Conservation (phyloP, 2,113 vertebrate genomes). For the Sebastes fasciatus region DNA sequence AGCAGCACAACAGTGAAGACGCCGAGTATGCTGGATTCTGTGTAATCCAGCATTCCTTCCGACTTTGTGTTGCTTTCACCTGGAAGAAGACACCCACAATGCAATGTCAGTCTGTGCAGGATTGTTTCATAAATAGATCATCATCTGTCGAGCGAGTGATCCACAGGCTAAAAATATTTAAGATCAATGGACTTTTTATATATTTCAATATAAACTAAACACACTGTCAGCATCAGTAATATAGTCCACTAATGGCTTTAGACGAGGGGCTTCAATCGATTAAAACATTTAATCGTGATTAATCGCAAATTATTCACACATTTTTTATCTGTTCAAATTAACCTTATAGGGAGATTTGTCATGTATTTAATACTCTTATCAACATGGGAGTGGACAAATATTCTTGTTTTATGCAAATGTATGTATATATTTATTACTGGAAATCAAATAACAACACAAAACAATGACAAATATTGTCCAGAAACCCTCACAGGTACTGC, state of each 20-base stretch:
- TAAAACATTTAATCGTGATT: too few relatives aligned
- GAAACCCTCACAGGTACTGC: too few relatives aligned
- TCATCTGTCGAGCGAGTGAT: neutral
- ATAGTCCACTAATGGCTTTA: neutral
- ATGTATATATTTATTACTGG: too few relatives aligned
- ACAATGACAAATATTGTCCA: too few relatives aligned
- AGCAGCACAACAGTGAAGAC: slow-evolving; percentile 61
- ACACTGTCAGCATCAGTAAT: neutral
- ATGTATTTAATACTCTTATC: too few relatives aligned
- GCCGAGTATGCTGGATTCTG: slow-evolving; percentile 12
- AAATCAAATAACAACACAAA: too few relatives aligned
- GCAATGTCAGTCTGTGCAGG: slow-evolving; percentile 3
- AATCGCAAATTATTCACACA: too few relatives aligned
- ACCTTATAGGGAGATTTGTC: too few relatives aligned
- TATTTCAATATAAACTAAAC: neutral
- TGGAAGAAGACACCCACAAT: slow-evolving; percentile 58
- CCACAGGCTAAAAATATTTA: neutral
- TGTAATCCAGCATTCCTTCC: neutral
- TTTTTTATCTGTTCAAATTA: too few relatives aligned
- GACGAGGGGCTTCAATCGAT: neutral
- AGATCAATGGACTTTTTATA: neutral
- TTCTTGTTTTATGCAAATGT: too few relatives aligned
- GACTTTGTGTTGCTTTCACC: slow-evolving; percentile 53
- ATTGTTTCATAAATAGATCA: slow-evolving; percentile 4
- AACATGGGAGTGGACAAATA: too few relatives aligned